These are phyloP conservation scores for Trematomus loennbergii DNA, from an alignment of 2,113 vertebrate species.

Conservation along the genomic window DNA sequence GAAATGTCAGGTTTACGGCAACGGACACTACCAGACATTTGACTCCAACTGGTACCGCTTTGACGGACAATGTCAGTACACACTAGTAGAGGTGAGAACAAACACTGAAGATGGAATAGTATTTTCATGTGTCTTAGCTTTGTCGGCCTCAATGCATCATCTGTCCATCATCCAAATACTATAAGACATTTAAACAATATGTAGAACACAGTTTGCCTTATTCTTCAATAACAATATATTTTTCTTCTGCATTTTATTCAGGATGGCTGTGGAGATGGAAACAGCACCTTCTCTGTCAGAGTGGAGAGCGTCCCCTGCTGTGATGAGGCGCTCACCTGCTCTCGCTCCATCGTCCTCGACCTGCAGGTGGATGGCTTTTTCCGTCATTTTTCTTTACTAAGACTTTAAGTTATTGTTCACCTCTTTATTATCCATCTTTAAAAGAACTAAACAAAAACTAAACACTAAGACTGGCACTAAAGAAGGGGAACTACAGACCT, in stretches of 20 bases:
- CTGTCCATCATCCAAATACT: background rate
- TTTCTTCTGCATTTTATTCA: slow-evolving; percentile 43
- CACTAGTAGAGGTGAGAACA: slow-evolving; percentile 78
- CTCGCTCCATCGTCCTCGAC: slow-evolving; percentile 83
- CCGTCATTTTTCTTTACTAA: background rate
- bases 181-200: background rate
- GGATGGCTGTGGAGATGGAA: slow-evolving; percentile 82
- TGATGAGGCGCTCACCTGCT: slow-evolving; percentile 88
- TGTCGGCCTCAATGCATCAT: background rate
- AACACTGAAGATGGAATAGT: background rate
- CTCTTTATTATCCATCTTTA: background rate
- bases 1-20: slow-evolving; percentile 84
- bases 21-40: slow-evolving; percentile 85
- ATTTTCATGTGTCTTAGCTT: background rate
- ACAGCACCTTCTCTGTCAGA: slow-evolving; percentile 82
- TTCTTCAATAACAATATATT: background rate
- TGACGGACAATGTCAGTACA: slow-evolving; percentile 83
- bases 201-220: background rate
- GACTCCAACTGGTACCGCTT: slow-evolving; percentile 83
- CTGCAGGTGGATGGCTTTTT: slow-evolving; percentile 75
- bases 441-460: too few relatives aligned
- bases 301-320: slow-evolving; percentile 89
- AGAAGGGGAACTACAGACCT: too few relatives aligned
- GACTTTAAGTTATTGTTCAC: background rate
- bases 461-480: too few relatives aligned